A percentile compares a stretch with the other conserved stretches of the same genome.
Evolutionary conservation across 2,113 vertebrate species (phyloP).

Genomic region (Ailuropoda melanoleuca): DNA sequence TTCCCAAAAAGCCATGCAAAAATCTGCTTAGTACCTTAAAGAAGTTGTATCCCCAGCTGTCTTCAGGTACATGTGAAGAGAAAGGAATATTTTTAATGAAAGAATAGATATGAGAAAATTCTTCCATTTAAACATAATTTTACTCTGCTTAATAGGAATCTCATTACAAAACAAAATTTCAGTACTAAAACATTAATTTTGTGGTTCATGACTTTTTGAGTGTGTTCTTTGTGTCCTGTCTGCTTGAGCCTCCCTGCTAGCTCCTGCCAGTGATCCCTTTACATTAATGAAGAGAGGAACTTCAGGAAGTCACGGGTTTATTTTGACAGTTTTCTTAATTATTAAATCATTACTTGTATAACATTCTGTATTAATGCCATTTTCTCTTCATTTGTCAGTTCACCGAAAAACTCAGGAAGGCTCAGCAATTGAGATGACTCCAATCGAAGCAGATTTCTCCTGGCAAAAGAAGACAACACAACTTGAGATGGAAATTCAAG

Average conservation of each 20-base stretch:
- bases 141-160: neutral
- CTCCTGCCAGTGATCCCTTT: neutral
- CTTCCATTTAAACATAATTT: neutral
- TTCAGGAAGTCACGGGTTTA: neutral
- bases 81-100: conserved; percentile 24
- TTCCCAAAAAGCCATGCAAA: conserved; percentile 98
- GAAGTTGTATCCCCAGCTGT: conserved; percentile 92
- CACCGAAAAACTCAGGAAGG: conserved; percentile 87
- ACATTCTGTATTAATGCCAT: neutral
- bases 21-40: conserved; percentile 89
- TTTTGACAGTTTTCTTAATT: neutral
- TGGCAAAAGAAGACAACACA: conserved; percentile 96
- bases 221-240: neutral
- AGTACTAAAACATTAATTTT: neutral
- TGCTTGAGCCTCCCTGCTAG: neutral
- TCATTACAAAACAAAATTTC: neutral
- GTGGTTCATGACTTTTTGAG: neutral
- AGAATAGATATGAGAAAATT: neutral
- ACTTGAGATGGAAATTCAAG: conserved; percentile 97
- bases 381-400: conserved; percentile 80
- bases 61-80: conserved; percentile 85
- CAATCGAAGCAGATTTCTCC: conserved; percentile 96
- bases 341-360: neutral
- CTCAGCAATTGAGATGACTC: conserved; percentile 94
- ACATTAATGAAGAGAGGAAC: neutral